Evolutionary conservation across 2,888 invertebrate genomes (phyloP).

Genomic region (Lamellibrachia columna): DNA sequence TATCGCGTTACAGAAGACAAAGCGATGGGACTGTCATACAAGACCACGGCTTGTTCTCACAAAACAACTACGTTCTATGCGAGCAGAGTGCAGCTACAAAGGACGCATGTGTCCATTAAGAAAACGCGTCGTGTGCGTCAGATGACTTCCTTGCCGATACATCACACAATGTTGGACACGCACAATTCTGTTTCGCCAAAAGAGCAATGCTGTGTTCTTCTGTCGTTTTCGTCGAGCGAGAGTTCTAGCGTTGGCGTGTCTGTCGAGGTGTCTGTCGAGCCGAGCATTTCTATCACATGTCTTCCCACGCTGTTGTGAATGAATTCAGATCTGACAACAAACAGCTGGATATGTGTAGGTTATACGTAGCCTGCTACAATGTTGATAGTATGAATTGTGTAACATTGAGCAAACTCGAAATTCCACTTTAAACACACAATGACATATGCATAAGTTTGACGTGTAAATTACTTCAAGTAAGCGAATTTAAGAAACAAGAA

Average conservation of each 20-base stretch:
- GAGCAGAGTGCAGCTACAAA: background rate
- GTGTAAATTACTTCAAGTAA: background rate
- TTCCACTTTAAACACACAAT: background rate
- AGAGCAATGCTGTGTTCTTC: background rate
- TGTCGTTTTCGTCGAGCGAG: background rate
- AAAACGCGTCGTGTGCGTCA: background rate
- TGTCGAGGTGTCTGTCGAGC: background rate
- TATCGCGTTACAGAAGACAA: background rate
- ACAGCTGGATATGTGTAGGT: background rate
- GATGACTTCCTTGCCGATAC: background rate
- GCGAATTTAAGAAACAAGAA: background rate
- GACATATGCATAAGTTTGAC: background rate
- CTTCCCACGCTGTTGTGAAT: background rate
- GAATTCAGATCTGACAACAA: background rate
- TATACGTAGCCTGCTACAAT: background rate
- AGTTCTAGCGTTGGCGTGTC: background rate
- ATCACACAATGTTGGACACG: background rate
- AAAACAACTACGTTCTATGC: background rate
- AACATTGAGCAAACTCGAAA: background rate
- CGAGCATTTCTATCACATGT: background rate
- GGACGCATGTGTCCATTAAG: conserved; percentile 7
- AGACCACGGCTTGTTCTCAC: background rate
- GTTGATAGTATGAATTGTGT: background rate
- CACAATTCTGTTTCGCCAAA: background rate
- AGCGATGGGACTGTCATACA: background rate